phyloP scores from a whole-genome alignment of 2,888 invertebrate species.

The Leucophora obtusa region DNA sequence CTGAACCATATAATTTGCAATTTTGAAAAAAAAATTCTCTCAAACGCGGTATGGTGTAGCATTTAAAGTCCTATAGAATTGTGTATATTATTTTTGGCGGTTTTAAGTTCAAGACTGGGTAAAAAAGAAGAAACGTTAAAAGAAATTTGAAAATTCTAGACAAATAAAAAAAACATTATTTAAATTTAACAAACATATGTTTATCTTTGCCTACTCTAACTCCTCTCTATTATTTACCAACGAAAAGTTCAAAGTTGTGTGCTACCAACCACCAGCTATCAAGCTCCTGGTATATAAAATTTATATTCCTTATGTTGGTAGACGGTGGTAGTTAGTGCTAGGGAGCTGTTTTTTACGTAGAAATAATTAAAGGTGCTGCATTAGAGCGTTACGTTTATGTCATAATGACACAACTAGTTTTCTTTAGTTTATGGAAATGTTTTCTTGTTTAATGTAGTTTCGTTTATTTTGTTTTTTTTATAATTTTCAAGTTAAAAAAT shows the following conservation, averaged over 20 bases:
- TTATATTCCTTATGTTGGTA: background rate
- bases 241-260: too few species aligned
- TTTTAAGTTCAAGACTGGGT: background rate
- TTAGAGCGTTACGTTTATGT: conserved; percentile 52
- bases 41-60: background rate
- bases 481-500: background rate
- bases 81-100: background rate
- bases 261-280: background rate
- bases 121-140: too few species aligned
- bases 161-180: conserved; percentile 35
- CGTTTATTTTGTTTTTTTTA: background rate
- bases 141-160: conserved; percentile 22
- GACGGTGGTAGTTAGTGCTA: background rate
- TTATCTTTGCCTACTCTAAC: conserved; percentile 8
- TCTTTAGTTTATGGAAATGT: background rate
- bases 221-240: too few species aligned
- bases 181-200: conserved; percentile 51
- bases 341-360: background rate
- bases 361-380: conserved; percentile 54
- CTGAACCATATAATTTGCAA: conserved; percentile 58
- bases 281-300: too few species aligned
- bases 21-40: conserved; percentile 21
- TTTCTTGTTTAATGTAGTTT: background rate
- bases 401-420: conserved; percentile 30
- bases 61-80: background rate